Conservation (phyloP, 2,113 vertebrate genomes). For the Microcebus ravelobensis region DNA sequence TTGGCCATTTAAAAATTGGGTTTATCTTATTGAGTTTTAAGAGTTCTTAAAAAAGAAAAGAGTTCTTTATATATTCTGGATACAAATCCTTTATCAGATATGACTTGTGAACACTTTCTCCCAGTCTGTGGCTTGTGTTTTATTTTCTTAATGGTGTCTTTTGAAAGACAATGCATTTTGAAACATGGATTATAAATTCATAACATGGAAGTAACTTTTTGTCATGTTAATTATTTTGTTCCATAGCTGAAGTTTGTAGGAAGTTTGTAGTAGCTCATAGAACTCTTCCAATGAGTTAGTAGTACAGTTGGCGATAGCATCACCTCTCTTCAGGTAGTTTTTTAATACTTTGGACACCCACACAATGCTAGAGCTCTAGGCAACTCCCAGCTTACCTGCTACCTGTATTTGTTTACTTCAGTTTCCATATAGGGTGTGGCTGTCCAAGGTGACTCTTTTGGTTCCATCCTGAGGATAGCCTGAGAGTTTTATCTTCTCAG, state of each 20-base stretch:
- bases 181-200: not conserved
- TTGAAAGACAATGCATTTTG: not conserved
- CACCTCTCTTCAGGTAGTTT: not conserved
- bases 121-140: not conserved
- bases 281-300: not conserved
- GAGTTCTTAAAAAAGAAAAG: not conserved
- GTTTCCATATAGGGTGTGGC: not conserved
- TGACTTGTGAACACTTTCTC: not conserved
- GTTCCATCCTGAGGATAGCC: not conserved
- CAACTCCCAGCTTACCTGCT: not conserved
- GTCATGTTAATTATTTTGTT: not conserved
- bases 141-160: conserved; percentile 19
- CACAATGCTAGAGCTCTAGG: not conserved
- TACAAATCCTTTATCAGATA: not conserved
- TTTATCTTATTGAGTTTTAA: not conserved
- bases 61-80: not conserved
- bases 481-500: not conserved
- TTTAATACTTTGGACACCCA: not conserved
- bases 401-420: not conserved
- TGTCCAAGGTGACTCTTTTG: not conserved
- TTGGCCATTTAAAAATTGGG: not conserved
- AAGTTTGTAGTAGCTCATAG: not conserved
- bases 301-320: not conserved
- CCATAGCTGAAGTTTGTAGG: not conserved
- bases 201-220: conserved; percentile 1